phyloP scores from a whole-genome alignment of 2,797 vertebrate species.

The Clarias pachynema region DNA sequence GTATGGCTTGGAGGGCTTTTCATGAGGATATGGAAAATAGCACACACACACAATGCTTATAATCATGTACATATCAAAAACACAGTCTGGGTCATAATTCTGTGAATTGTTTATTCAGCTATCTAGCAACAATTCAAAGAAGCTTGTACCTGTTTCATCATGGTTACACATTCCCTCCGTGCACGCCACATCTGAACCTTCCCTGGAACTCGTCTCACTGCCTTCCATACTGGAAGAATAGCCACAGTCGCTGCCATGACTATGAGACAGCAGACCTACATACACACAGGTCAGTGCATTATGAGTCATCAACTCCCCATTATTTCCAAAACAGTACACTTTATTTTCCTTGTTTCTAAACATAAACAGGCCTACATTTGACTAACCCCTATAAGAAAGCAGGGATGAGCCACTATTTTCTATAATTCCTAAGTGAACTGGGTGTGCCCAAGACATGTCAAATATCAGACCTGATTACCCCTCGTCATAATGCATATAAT shows the following conservation, averaged over 20 bases:
- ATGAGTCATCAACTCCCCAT: neutral
- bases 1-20: neutral
- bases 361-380: neutral
- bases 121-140: neutral
- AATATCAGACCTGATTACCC: no score
- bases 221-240: conserved; percentile 97
- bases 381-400: neutral
- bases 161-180: conserved; percentile 97
- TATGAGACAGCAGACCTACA: conserved; percentile 83
- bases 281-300: conserved; percentile 10
- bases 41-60: neutral
- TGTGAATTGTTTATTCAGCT: neutral
- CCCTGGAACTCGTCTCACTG: conserved; percentile 89
- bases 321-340: conserved; percentile 1
- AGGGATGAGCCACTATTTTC: neutral
- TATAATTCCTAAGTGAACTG: neutral
- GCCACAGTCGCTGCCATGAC: conserved; percentile 91
- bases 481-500: no score
- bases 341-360: neutral
- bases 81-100: neutral
- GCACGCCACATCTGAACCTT: conserved; percentile 93
- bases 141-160: conserved; percentile 83
- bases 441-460: neutral
- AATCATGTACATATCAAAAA: neutral
- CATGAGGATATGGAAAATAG: no score